These are phyloP conservation scores for Lipotes vexillifer DNA, from an alignment of 2,113 vertebrate genomes.

Conservation along the genomic window DNA sequence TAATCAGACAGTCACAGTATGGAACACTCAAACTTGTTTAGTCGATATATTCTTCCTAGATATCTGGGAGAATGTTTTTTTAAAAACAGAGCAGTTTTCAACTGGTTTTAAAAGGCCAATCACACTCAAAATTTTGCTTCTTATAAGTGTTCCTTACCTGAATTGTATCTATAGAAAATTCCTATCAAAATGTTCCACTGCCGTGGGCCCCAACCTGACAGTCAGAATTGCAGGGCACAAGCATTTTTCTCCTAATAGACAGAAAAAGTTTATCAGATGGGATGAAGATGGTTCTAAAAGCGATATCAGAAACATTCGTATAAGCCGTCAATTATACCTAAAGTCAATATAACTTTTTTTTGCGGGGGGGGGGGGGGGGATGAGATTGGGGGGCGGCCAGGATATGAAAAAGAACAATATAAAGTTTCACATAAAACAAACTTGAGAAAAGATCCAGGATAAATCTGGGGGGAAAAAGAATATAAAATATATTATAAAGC, in stretches of 20 bases:
- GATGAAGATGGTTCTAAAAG: not conserved
- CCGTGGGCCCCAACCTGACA: not conserved
- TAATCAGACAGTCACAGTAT: not conserved
- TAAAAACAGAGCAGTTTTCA: not conserved
- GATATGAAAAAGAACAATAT: not conserved
- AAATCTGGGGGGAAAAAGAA: not conserved
- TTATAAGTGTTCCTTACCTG: not conserved
- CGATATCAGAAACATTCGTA: not conserved
- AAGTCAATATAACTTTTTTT: not conserved
- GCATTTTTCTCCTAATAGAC: not conserved
- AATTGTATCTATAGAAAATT: not conserved
- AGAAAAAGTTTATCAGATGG: not conserved
- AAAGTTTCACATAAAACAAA: not conserved
- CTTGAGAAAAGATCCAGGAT: not conserved
- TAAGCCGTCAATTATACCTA: not conserved
- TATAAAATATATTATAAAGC: not conserved
- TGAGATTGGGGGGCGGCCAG: rapidly evolving
- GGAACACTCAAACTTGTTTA: not conserved
- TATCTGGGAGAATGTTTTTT: not conserved
- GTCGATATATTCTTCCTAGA: not conserved
- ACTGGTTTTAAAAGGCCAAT: not conserved
- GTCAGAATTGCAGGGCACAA: not conserved
- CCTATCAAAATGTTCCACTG: not conserved
- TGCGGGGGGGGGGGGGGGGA: rapidly evolving
- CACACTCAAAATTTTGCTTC: not conserved